Conservation (phyloP, 2,797 vertebrate species). For the Apogon hyalosoma region DNA sequence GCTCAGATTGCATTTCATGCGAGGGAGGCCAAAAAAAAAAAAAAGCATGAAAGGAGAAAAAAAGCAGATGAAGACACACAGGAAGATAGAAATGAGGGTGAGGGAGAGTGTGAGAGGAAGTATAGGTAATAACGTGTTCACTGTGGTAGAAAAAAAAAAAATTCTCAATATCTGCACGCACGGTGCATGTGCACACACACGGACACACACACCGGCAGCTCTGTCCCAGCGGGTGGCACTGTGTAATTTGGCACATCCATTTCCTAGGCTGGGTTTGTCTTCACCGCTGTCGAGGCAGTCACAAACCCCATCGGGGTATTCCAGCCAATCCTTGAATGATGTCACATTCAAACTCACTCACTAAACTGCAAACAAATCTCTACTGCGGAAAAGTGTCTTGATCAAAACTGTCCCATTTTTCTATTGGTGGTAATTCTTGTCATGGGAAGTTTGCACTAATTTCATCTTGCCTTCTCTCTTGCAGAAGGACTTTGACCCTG, state of each 20-base stretch:
- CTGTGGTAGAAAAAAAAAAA: constrained; percentile 53
- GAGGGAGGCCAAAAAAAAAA: constrained; percentile 23
- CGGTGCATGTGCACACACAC: constrained; percentile 8
- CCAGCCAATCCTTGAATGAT: constrained; percentile 65
- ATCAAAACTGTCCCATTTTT: constrained; percentile 43
- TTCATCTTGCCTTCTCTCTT: constrained; percentile 41
- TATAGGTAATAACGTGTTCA: constrained; percentile 55
- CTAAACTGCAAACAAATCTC: constrained; percentile 66
- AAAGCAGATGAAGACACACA: constrained; percentile 33
- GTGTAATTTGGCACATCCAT: constrained; percentile 82
- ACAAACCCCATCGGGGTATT: constrained; percentile 67
- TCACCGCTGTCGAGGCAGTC: constrained; percentile 67
- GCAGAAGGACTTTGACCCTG: constrained; percentile 48
- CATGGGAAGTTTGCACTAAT: constrained; percentile 48
- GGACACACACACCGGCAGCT: constrained; percentile 57
- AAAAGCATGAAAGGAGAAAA: constrained; percentile 23
- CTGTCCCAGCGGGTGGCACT: constrained; percentile 73
- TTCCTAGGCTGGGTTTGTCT: constrained; percentile 73
- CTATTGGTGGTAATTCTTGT: constrained; percentile 35
- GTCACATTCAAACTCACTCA: constrained; percentile 65
- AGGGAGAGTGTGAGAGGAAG: constrained; percentile 47
- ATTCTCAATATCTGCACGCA: constrained; percentile 46
- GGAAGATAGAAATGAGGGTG: constrained; percentile 42
- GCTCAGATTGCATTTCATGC: constrained; percentile 35
- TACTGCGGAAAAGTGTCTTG: constrained; percentile 32